A percentile compares a stretch with the other conserved stretches of the same genome.
phyloP scores from a whole-genome alignment of 2,888 invertebrate genomes.

The Ornithoptera alexandrae region DNA sequence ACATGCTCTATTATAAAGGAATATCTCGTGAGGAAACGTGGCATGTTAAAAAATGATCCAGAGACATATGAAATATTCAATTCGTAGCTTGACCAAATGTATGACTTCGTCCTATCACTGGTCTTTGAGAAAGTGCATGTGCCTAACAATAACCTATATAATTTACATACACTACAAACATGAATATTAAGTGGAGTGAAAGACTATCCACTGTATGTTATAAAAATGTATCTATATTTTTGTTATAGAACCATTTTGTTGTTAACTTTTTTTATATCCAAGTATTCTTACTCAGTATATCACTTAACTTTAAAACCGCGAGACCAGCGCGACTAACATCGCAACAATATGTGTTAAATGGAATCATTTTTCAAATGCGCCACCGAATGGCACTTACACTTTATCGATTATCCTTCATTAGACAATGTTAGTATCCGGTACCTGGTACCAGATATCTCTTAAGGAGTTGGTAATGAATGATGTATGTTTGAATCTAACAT shows the following conservation, averaged over 20 bases:
- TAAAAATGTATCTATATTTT: not conserved
- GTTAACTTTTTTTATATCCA: not conserved
- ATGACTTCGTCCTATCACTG: no score
- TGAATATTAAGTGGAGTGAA: no score
- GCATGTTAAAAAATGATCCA: no score
- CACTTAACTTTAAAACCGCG: not conserved
- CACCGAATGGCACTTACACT: not conserved
- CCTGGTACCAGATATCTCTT: not conserved
- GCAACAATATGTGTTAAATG: not conserved
- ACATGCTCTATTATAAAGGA: no score
- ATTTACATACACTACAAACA: no score
- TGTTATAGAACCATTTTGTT: not conserved
- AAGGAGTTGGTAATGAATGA: no score
- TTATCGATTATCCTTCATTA: not conserved
- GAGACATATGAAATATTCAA: no score
- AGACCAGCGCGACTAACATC: not conserved
- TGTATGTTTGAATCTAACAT: no score
- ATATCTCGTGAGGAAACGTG: no score
- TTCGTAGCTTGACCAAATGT: no score
- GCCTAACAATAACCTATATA: no score
- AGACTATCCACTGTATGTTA: not conserved
- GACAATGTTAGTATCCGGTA: not conserved
- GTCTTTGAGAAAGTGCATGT: no score
- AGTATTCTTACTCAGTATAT: not conserved
- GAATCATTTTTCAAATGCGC: not conserved